Conservation (phyloP, 2,888 invertebrate species). For the Sarcophaga rosellei region DNA sequence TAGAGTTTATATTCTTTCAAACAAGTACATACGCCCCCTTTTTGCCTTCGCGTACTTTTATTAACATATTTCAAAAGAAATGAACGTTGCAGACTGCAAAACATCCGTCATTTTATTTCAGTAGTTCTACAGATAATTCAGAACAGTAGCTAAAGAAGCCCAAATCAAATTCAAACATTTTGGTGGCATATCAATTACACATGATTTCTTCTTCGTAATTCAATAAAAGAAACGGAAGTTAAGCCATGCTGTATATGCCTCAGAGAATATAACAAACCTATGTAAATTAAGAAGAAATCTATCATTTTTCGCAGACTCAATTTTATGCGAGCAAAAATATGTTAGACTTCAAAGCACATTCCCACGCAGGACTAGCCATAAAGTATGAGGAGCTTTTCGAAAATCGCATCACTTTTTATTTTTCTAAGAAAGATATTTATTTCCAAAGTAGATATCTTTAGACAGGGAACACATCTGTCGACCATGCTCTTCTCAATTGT, state of each 20-base stretch:
- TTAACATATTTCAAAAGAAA: conserved; percentile 28
- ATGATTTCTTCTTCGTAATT: conserved; percentile 2
- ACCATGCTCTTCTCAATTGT: too few relatives aligned
- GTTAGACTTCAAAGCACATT: too few relatives aligned
- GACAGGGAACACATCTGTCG: too few relatives aligned
- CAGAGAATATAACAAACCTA: too few relatives aligned
- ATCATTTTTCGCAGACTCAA: too few relatives aligned
- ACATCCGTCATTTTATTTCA: conserved; percentile 49
- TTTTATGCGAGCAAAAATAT: too few relatives aligned
- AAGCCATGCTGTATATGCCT: conserved; percentile 17
- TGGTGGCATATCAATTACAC: conserved; percentile 65
- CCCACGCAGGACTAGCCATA: too few relatives aligned
- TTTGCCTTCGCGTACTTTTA: background rate
- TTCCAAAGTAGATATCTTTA: too few relatives aligned
- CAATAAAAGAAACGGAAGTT: conserved; percentile 60
- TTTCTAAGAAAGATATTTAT: too few relatives aligned
- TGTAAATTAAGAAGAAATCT: too few relatives aligned
- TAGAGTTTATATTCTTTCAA: conserved; percentile 2
- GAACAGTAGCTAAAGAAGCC: conserved; percentile 8
- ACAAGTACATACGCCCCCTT: conserved; percentile 30
- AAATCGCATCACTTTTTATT: too few relatives aligned
- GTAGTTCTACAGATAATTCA: background rate
- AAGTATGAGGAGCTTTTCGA: too few relatives aligned
- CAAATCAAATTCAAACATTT: conserved; percentile 46
- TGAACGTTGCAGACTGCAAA: conserved; percentile 37